Evolutionary conservation across 2,888 invertebrate species (phyloP), one percentile per base, ranked within the genome.

Genomic region (Diarsia dahlii): DNA sequence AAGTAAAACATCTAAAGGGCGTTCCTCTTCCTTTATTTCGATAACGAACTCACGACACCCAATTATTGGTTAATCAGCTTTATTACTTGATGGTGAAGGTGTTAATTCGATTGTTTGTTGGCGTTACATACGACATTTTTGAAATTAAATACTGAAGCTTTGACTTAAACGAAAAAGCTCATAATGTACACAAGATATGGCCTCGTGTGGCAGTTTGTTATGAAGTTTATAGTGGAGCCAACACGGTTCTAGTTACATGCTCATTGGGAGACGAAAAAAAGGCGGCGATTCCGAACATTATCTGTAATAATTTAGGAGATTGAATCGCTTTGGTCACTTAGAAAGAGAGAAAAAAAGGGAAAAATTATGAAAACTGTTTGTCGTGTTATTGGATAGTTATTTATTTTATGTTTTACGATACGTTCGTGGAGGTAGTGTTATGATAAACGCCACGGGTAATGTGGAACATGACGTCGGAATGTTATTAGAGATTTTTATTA

Each of bases 171-270:
- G 95, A 95, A 96, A 96, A 96, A 93, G 94, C 95, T 96, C 96
- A 95, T 96, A 97, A 96, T 94, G 91, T 95, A 94, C 92, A 94
- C 94, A 94, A 96, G 96, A 96, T 96, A 96, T 94, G 92, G 95
- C 93, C 91, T 90, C 92, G 92, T 92, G 92, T 94, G 95, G 95
- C 95, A 95, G 96, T 97, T 96, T 95, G 95, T 96, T 96, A 95
- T 94, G 94, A 95, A 95, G 94, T 97, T 97, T 96, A 96, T 96
- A 94, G 95, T 94, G 93, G 86, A 93, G 91, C 91, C 93, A 93
- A 91, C 91, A 90, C 90, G 93, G 91, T 94, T 95, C 94, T 95
- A 95, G 95, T 94, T 95, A 95, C 95, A 93, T 89, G 92, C 89
- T 92, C 91, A 92, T 92, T 91, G 91, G 90, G 87, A 93, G 89